phyloP scores from a whole-genome alignment of 1,140 invertebrate species.

The Drosophila melanica region DNA sequence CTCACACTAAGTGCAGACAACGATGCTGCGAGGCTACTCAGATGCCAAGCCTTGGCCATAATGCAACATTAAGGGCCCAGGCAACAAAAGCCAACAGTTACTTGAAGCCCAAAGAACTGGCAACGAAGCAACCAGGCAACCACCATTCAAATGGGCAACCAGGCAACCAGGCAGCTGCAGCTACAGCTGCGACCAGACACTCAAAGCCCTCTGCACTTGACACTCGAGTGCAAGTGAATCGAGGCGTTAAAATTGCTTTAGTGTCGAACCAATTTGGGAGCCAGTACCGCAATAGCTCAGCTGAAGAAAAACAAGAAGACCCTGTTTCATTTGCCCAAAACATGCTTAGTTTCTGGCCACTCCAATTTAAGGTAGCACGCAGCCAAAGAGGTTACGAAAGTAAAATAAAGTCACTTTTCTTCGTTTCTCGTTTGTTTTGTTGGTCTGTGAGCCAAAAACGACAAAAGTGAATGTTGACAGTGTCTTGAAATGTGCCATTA shows the following conservation, averaged over 20 bases:
- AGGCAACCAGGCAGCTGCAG: conserved; percentile 27
- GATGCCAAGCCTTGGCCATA: conserved; percentile 29
- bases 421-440: no score
- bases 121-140: conserved; percentile 12
- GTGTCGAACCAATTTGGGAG: conserved; percentile 16
- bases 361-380: no score
- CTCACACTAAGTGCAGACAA: background rate
- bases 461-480: no score
- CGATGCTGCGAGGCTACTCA: conserved; percentile 22
- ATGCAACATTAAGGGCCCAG: conserved; percentile 36
- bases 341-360: background rate
- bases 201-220: conserved; percentile 25
- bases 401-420: no score
- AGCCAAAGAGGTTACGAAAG: no score
- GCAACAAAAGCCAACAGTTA: conserved; percentile 43
- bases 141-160: conserved; percentile 6
- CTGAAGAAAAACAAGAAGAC: no score
- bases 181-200: conserved; percentile 20
- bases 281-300: background rate
- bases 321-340: background rate
- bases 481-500: no score
- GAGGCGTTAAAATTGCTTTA: conserved; percentile 57
- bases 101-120: conserved; percentile 13
- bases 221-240: conserved; percentile 47
- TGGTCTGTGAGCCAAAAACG: no score